These are phyloP conservation scores for Parapristionchus giblindavisi DNA, from an alignment of 2,888 invertebrate genomes.

Conservation along the genomic window DNA sequence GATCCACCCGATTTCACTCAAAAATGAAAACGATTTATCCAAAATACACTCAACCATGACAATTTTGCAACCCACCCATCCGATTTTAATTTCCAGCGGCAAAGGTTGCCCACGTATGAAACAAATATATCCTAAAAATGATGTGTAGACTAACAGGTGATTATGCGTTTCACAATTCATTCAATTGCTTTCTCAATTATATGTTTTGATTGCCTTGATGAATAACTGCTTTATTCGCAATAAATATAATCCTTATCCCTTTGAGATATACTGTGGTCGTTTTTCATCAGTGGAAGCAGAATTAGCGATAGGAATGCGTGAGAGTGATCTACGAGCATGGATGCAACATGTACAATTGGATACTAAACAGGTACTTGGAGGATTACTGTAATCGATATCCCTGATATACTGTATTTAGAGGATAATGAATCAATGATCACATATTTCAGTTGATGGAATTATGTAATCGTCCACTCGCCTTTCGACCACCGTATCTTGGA, in stretches of 20 bases:
- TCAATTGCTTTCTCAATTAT: not conserved
- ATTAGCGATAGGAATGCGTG: slow-evolving; percentile 66
- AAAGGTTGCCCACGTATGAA: too few species aligned
- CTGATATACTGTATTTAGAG: not conserved
- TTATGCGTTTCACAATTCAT: not conserved
- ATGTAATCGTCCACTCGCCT: slow-evolving; percentile 62
- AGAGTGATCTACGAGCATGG: slow-evolving; percentile 62
- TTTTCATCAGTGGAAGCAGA: slow-evolving; percentile 65
- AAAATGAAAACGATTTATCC: too few species aligned
- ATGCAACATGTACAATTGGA: slow-evolving; percentile 51
- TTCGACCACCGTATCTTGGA: slow-evolving; percentile 67
- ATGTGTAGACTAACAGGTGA: not conserved
- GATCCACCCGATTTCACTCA: too few species aligned
- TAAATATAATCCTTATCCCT: not conserved
- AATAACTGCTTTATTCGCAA: not conserved
- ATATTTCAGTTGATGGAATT: slow-evolving; percentile 58
- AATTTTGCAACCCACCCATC: too few species aligned
- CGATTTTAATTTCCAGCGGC: too few species aligned
- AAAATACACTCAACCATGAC: too few species aligned
- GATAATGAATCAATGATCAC: not conserved
- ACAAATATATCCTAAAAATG: not conserved
- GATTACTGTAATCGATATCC: not conserved
- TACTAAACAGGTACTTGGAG: slow-evolving; percentile 51
- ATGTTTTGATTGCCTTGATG: not conserved
- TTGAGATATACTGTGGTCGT: slow-evolving; percentile 58